phyloP scores from a whole-genome alignment of 2,888 invertebrate species.

The Torymus tubicola region DNA sequence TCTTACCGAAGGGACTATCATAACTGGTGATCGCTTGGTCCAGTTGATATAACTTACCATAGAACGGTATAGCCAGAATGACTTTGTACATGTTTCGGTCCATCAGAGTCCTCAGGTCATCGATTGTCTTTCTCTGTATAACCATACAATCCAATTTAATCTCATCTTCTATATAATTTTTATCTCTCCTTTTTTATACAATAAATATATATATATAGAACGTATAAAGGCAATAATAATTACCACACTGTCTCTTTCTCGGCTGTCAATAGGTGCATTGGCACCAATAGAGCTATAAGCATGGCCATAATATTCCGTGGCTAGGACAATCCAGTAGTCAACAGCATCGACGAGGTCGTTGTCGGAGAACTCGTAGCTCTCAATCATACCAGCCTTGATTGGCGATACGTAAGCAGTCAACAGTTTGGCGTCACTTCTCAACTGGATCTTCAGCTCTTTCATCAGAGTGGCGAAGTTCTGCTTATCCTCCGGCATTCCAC shows the following conservation, averaged over 20 bases:
- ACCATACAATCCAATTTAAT: too few species aligned
- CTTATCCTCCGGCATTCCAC: slow-evolving; percentile 85
- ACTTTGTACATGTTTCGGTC: slow-evolving; percentile 18
- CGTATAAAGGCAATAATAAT: slow-evolving; percentile 56
- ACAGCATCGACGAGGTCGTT: slow-evolving; percentile 15
- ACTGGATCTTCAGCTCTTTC: slow-evolving; percentile 73
- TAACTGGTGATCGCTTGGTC: neutral
- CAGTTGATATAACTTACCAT: slow-evolving; percentile 42
- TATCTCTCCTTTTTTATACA: too few species aligned
- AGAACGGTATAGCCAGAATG: slow-evolving; percentile 51
- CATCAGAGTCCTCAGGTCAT: slow-evolving; percentile 20
- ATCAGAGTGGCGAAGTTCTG: slow-evolving; percentile 86
- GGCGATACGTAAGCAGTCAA: slow-evolving; percentile 10
- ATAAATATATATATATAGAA: neutral
- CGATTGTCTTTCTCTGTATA: slow-evolving; percentile 21
- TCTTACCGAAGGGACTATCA: slow-evolving; percentile 38
- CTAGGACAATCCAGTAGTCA: slow-evolving; percentile 89
- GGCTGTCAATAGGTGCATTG: slow-evolving; percentile 85
- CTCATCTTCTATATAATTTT: too few species aligned
- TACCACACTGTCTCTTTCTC: slow-evolving; percentile 82
- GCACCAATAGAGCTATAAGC: slow-evolving; percentile 86
- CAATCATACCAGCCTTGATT: neutral
- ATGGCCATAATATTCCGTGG: slow-evolving; percentile 87
- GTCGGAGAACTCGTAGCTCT: slow-evolving; percentile 15
- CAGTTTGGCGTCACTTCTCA: slow-evolving; percentile 2